Conservation (phyloP, 2,888 invertebrate species). For the Alsophila aescularia region DNA sequence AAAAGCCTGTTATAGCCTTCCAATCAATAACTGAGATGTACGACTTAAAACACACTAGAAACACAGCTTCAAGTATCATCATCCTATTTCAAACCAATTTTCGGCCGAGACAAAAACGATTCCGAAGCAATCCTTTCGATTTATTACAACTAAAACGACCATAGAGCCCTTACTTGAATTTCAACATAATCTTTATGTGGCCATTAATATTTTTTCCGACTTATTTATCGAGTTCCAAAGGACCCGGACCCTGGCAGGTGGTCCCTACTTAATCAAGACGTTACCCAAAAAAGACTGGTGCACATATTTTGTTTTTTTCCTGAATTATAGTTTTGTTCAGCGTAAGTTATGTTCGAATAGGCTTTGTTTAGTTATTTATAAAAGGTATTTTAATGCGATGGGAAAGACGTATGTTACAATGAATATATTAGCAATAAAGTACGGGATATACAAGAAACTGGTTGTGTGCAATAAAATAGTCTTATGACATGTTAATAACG, state of each 20-base stretch:
- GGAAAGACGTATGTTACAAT: slow-evolving; percentile 77
- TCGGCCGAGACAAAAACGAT: slow-evolving; percentile 58
- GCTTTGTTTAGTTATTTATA: slow-evolving; percentile 76
- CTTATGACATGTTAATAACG: slow-evolving; percentile 71
- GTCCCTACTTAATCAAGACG: slow-evolving; percentile 84
- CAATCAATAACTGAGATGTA: slow-evolving; percentile 28
- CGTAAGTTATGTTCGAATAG: slow-evolving; percentile 69
- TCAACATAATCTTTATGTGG: slow-evolving; percentile 75
- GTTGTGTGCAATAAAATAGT: slow-evolving; percentile 67
- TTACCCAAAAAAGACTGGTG: slow-evolving; percentile 75
- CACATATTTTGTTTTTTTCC: slow-evolving; percentile 74
- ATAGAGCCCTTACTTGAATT: slow-evolving; percentile 68
- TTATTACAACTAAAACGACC: slow-evolving; percentile 61
- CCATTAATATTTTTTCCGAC: slow-evolving; percentile 75
- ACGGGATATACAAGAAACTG: slow-evolving; percentile 58
- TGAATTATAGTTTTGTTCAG: slow-evolving; percentile 75
- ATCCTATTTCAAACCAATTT: slow-evolving; percentile 34
- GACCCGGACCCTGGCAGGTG: slow-evolving; percentile 74
- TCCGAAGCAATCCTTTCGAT: slow-evolving; percentile 56
- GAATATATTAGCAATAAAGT: slow-evolving; percentile 81
- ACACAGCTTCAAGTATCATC: slow-evolving; percentile 30
- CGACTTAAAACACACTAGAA: slow-evolving; percentile 26
- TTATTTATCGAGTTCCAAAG: slow-evolving; percentile 76
- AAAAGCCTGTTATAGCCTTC: slow-evolving; percentile 14
- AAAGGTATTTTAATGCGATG: slow-evolving; percentile 74